phyloP scores from a whole-genome alignment of 1,140 invertebrate genomes.

The Pogonomyrmex californicus region DNA sequence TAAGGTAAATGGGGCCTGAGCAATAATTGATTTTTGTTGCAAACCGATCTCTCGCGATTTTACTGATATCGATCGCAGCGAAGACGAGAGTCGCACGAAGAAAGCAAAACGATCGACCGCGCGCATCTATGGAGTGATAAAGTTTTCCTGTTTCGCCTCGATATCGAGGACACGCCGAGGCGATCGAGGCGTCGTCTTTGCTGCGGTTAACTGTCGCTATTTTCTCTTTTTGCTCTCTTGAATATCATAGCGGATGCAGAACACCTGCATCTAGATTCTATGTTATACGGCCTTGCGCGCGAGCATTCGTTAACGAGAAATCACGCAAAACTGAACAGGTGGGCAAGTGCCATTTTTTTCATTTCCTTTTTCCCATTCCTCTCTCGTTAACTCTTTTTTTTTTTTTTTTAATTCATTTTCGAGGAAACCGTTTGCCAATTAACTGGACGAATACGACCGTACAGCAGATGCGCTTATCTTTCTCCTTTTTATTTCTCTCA shows the following conservation, averaged over 20 bases:
- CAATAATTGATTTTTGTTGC: constrained; percentile 42
- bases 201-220: constrained; percentile 47
- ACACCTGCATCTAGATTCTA: constrained; percentile 56
- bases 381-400: constrained; percentile 16
- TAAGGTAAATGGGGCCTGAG: background rate
- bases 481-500: constrained; percentile 36
- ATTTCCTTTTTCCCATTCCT: constrained; percentile 39
- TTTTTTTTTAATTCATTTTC: constrained; percentile 54
- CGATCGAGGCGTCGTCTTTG: constrained; percentile 47
- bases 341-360: constrained; percentile 51
- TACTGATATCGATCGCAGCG: constrained; percentile 1
- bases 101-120: constrained; percentile 27
- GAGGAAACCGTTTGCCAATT: constrained; percentile 61
- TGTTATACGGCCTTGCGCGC: constrained; percentile 39
- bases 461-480: background rate
- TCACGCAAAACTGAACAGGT: constrained; percentile 59
- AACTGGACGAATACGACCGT: constrained; percentile 8
- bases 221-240: constrained; percentile 46
- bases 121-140: background rate
- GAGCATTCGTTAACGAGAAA: constrained; percentile 60
- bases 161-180: constrained; percentile 45
- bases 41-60: constrained; percentile 16
- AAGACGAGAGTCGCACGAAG: constrained; percentile 11
- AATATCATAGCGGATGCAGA: constrained; percentile 64
- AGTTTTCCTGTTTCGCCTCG: background rate